These are phyloP conservation scores for Rachycentron canadum DNA, from an alignment of 2,797 vertebrate genomes.

Conservation along the genomic window DNA sequence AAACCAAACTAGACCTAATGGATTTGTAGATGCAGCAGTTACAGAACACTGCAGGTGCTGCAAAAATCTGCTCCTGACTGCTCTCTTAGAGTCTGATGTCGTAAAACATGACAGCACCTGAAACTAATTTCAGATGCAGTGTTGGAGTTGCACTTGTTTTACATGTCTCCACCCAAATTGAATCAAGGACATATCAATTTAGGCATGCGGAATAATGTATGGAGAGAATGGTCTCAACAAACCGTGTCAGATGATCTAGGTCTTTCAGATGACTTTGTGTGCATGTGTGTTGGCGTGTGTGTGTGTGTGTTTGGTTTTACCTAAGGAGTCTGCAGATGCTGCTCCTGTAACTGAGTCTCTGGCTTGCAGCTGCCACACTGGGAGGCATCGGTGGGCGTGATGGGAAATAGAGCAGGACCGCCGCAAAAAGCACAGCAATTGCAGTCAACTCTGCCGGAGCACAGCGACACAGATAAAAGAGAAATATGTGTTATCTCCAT, in stretches of 20 bases:
- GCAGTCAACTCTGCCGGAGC: constrained; percentile 88
- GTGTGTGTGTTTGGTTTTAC: constrained; percentile 74
- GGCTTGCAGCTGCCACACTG: constrained; percentile 96
- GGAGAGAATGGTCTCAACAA: not conserved
- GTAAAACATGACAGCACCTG: constrained; percentile 20
- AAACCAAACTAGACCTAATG: constrained; percentile 19
- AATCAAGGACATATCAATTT: constrained; percentile 34
- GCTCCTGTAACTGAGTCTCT: constrained; percentile 94
- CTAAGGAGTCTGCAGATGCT: constrained; percentile 95
- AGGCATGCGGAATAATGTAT: constrained; percentile 24
- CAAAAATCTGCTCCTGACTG: constrained; percentile 15
- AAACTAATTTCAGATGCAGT: constrained; percentile 23
- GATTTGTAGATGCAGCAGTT: constrained; percentile 23
- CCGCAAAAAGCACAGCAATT: constrained; percentile 89
- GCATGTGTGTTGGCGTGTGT: not conserved
- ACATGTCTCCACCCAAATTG: not conserved
- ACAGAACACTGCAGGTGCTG: constrained; percentile 1
- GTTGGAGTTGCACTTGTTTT: constrained; percentile 11
- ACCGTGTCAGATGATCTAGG: not conserved
- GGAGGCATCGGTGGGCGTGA: constrained; percentile 94
- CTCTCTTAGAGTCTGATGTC: not conserved
- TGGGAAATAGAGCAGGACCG: constrained; percentile 93
- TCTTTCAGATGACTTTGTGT: constrained; percentile 30
- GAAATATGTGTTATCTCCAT: constrained; percentile 14
- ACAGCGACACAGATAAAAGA: constrained; percentile 31